These are phyloP conservation scores for Laticauda colubrina DNA, from an alignment of 2,113 vertebrate species.

Conservation along the genomic window DNA sequence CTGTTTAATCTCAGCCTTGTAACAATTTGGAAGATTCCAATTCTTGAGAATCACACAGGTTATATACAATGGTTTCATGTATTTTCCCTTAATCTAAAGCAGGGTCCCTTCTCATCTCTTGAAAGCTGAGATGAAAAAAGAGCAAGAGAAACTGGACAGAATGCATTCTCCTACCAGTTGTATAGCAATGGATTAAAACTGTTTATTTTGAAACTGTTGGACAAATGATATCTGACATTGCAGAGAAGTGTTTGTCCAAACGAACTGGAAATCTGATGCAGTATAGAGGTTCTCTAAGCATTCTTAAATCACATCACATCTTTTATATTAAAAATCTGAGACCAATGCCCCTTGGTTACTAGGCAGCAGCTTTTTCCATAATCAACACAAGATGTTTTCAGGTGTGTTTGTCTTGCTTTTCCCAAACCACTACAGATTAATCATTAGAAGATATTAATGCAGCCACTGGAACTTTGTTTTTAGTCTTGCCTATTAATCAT, in stretches of 20 bases:
- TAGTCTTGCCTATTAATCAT: neutral
- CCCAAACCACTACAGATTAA: neutral
- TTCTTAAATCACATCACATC: neutral
- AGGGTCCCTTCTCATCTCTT: neutral
- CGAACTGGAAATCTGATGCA: neutral
- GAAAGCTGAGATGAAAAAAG: neutral
- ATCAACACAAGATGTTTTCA: neutral
- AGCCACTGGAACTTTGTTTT: neutral
- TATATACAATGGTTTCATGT: neutral
- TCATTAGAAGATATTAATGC: neutral
- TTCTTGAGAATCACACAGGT: neutral
- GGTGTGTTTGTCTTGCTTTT: neutral
- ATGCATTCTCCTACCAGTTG: neutral
- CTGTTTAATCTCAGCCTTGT: neutral
- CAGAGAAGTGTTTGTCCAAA: neutral
- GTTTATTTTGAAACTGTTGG: neutral
- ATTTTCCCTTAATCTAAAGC: neutral
- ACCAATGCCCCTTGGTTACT: neutral
- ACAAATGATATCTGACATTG: neutral
- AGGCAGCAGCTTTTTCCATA: constrained; percentile 5
- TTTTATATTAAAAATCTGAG: neutral
- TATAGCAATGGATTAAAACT: neutral
- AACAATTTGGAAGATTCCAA: neutral
- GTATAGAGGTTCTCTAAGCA: neutral
- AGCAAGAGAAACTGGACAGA: neutral